Evolutionary conservation across 2,113 vertebrate genomes (phyloP).

Genomic region (Tachysurus fulvidraco): DNA sequence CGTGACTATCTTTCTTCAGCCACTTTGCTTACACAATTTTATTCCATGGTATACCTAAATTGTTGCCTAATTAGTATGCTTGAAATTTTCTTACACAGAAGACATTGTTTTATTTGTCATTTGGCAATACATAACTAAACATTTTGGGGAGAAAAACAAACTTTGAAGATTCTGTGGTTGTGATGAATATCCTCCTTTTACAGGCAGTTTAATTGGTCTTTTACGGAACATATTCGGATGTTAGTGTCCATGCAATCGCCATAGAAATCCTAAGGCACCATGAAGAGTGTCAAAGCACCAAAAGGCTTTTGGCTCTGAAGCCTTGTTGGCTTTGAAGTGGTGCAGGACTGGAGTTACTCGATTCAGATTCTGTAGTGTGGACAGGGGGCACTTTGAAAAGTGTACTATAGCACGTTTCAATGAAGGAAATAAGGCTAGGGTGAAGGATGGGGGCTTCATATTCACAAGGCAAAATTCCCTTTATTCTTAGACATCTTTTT

Average conservation of each 20-base stretch:
- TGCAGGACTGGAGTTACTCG: constrained; percentile 86
- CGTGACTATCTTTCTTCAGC: not conserved
- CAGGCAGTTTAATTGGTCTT: constrained; percentile 84
- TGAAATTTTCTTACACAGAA: not conserved
- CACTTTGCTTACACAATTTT: not conserved
- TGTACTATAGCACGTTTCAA: constrained; percentile 78
- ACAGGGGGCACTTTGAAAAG: constrained; percentile 81
- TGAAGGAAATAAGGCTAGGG: constrained; percentile 81
- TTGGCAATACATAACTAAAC: not conserved
- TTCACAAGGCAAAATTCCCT: constrained; percentile 86
- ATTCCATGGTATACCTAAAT: not conserved
- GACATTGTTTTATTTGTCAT: not conserved
- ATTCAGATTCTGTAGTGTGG: constrained; percentile 87
- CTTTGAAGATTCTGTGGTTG: constrained; percentile 57
- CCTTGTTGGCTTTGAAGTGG: constrained; percentile 90
- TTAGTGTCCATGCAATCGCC: constrained; percentile 85
- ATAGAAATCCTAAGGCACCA: constrained; percentile 94
- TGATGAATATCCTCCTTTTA: constrained; percentile 82
- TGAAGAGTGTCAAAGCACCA: constrained; percentile 89
- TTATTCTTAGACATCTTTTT: constrained; percentile 90
- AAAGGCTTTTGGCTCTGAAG: constrained; percentile 82
- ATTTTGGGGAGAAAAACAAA: too few relatives aligned
- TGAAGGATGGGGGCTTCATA: constrained; percentile 86
- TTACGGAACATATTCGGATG: constrained; percentile 85
- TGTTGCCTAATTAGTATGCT: not conserved